Evolutionary conservation across 2,113 vertebrate genomes (phyloP).

Genomic region (Thamnophis sirtalis): DNA sequence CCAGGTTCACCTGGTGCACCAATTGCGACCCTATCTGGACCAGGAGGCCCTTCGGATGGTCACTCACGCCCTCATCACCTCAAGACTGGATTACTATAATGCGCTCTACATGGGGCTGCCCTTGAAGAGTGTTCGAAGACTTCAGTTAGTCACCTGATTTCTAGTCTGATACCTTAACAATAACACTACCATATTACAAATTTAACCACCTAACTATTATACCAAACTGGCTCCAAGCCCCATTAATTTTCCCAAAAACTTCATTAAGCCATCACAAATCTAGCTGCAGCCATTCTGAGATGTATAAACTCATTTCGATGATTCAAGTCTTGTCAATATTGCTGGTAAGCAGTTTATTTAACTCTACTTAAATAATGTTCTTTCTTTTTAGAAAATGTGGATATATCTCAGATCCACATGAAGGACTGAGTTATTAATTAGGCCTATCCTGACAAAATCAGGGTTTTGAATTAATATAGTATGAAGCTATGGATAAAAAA

Average conservation of each 20-base stretch:
- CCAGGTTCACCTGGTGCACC: too few relatives aligned
- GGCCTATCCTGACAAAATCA: background rate
- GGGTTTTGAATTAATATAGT: background rate
- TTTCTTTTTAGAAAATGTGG: background rate
- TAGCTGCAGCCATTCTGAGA: background rate
- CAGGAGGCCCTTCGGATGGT: too few relatives aligned
- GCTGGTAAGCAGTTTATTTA: background rate
- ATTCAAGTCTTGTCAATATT: background rate
- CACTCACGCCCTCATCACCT: too few relatives aligned
- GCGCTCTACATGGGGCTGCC: too few relatives aligned
- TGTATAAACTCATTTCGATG: background rate
- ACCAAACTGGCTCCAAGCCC: background rate
- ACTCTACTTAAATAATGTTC: background rate
- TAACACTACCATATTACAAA: background rate
- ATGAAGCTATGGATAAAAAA: background rate
- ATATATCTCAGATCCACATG: background rate
- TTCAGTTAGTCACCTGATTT: background rate
- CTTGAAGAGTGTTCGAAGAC: too few relatives aligned
- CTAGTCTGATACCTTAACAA: background rate
- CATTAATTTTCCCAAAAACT: background rate
- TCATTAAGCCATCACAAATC: background rate
- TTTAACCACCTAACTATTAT: background rate
- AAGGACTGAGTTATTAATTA: background rate
- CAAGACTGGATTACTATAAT: too few relatives aligned
- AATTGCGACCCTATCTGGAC: too few relatives aligned